Evolutionary conservation across 2,797 vertebrate species (phyloP), one percentile per base, ranked within the genome.

Genomic region (Enteromius anoplus): DNA sequence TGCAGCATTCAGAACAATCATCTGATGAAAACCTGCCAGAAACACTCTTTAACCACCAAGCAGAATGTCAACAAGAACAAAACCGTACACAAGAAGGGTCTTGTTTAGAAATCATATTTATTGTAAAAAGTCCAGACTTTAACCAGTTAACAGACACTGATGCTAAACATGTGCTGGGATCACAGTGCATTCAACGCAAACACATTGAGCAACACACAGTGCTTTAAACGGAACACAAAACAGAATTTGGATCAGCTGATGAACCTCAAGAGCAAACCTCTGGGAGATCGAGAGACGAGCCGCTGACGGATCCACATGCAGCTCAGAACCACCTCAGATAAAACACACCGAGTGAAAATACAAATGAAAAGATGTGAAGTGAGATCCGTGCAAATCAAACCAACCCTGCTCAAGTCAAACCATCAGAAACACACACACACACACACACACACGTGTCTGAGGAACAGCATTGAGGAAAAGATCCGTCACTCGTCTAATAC

Each of bases 101-200:
- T 42, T 0, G 15, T 64, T 80, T 65, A 21, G 45, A 81, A 47
- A 21, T 9, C 14, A 82, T 82, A 82, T 82, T 82, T 82, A 82
- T 82, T 82, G 49, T 69, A 75, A 58, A 82, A 75, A 68, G n/a
- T 51, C 23, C 60, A 29, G 58, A 75, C 80, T 51, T 65, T 8
- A n/a, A 5, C 17, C 26, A 7, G 29, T 26, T 34, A 47, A 81
- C 49, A 58, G 60, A 82, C 72, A 7, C 72, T 17, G 64, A 69
- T 68, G 72, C 51, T 34, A 40, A 58, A 19, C 77, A 19, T 23
- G 62, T n/a, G 68, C 10, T 12, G 5, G 53, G 37, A 12, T 69
- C 78, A 70, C 5, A 5, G 4, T 15, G 21, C 51, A 45, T 32
- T 42, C 5, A 29, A 75, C 34, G 47, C 29, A 23, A 70, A 69